Conservation (phyloP, 2,888 invertebrate genomes). For the Microchrysa polita region DNA sequence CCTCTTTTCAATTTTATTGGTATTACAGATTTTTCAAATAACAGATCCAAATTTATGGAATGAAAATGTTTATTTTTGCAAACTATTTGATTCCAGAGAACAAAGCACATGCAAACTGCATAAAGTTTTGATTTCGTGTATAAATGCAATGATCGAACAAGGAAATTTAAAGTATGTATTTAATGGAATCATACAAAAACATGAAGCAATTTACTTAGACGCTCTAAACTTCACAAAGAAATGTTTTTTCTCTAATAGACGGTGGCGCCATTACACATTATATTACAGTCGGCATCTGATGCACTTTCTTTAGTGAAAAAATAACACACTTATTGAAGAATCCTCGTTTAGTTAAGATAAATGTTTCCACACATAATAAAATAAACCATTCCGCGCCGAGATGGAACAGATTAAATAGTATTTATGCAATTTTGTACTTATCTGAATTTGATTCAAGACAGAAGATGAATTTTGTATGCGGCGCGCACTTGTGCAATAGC, state of each 20-base stretch:
- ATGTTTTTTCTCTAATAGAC: background rate
- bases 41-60: no score
- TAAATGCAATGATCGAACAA: background rate
- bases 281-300: no score
- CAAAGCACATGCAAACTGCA: background rate
- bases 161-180: background rate
- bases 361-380: conserved; percentile 31
- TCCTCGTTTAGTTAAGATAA: background rate
- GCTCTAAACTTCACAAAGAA: background rate
- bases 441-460: no score
- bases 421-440: background rate
- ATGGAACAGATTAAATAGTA: conserved; percentile 22
- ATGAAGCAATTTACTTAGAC: no score
- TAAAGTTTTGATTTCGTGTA: background rate
- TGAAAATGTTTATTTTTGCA: background rate
- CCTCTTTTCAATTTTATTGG: no score
- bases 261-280: conserved; percentile 22
- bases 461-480: no score
- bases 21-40: no score
- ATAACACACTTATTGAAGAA: background rate
- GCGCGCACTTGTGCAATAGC: no score
- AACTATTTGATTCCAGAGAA: background rate
- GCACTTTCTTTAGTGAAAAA: background rate
- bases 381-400: conserved; percentile 34
- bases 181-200: no score